Conservation (phyloP, 2,113 vertebrate species). For the Bos indicus region DNA sequence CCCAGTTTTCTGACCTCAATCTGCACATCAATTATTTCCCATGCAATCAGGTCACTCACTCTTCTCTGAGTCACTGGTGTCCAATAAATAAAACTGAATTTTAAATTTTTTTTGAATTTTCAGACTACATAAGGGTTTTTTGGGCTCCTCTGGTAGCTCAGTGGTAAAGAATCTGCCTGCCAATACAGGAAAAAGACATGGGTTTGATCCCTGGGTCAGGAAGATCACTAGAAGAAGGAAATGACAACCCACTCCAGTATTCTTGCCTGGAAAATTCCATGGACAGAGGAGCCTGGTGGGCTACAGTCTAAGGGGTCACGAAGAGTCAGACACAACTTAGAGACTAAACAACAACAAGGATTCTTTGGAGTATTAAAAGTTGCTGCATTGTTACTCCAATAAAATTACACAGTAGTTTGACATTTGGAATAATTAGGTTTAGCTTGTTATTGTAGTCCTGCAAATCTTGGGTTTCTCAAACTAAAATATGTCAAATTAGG, state of each 20-base stretch:
- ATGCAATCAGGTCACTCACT: background rate
- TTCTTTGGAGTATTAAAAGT: background rate
- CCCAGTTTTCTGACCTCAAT: background rate
- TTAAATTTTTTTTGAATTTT: background rate
- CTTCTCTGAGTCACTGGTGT: background rate
- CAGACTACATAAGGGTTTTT: background rate
- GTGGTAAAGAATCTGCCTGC: background rate
- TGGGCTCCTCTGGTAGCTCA: background rate
- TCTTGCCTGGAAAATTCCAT: background rate
- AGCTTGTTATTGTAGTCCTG: background rate
- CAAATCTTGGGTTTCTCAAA: background rate
- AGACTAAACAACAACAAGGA: background rate
- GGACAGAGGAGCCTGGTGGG: background rate
- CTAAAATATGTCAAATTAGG: background rate
- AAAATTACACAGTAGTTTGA: background rate
- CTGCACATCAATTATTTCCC: background rate
- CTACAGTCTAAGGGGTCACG: background rate
- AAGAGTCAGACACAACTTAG: background rate
- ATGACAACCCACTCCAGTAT: background rate
- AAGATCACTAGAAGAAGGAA: background rate
- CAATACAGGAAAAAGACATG: background rate
- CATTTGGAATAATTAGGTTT: background rate
- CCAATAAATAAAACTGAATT: background rate
- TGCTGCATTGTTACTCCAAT: background rate
- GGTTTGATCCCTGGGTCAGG: background rate